Evolutionary conservation across 2,888 invertebrate genomes (phyloP).

Genomic region (Synergus umbraculus): DNA sequence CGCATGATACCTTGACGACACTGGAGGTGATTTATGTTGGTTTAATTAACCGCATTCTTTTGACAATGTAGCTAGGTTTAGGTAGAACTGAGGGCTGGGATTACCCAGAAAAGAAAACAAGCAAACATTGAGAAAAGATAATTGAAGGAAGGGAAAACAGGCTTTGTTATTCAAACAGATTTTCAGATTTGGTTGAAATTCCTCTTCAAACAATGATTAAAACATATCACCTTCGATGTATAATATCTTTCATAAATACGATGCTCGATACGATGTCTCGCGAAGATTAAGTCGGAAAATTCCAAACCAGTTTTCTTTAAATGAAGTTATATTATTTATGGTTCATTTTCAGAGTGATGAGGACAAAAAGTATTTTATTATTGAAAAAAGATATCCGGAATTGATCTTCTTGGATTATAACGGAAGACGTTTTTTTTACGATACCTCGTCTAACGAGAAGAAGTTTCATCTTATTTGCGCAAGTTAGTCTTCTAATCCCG

Average conservation of each 20-base stretch:
- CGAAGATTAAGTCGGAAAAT: not conserved
- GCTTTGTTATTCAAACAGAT: not conserved
- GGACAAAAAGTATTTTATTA: not conserved
- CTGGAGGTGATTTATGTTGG: conserved; percentile 17
- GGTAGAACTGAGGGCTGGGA: conserved; percentile 1
- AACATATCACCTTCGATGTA: not conserved
- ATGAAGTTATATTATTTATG: not conserved
- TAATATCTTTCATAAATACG: not conserved
- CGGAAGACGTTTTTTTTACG: not conserved
- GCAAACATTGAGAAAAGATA: conserved; percentile 18
- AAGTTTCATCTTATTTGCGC: conserved; percentile 1
- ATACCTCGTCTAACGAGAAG: not conserved
- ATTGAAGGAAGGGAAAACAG: conserved; percentile 9
- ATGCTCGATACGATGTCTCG: too few relatives aligned
- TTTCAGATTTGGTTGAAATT: not conserved
- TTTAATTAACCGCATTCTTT: conserved; percentile 22
- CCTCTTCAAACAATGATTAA: not conserved
- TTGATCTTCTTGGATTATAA: conserved; percentile 18
- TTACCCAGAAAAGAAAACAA: conserved; percentile 19
- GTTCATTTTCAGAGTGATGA: not conserved
- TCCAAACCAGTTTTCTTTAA: not conserved
- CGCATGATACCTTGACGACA: not conserved
- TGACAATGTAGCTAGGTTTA: not conserved
- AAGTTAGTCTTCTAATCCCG: conserved; percentile 27
- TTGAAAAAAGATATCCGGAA: conserved; percentile 20